Conservation (phyloP, 1,140 invertebrate species). For the Zaprionus vittiger region DNA sequence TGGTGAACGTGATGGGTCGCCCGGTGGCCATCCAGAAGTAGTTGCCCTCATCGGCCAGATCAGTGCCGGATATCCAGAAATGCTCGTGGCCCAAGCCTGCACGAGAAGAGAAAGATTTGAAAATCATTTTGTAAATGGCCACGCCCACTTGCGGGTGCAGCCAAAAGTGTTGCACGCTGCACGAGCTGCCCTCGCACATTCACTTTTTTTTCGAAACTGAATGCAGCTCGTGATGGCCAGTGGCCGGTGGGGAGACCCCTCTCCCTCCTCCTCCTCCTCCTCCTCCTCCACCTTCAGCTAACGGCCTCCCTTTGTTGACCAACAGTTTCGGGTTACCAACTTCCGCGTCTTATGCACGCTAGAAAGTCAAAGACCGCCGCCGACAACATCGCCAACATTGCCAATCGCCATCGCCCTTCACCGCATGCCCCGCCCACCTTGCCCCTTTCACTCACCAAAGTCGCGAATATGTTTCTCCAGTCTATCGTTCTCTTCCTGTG, state of each 20-base stretch:
- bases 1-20: conserved; percentile 93
- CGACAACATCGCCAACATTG: not conserved
- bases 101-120: conserved; percentile 11
- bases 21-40: conserved; percentile 97
- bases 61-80: conserved; percentile 96
- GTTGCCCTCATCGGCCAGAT: conserved; percentile 94
- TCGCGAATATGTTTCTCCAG: conserved; percentile 93
- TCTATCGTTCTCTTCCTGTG: conserved; percentile 94
- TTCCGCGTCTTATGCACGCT: conserved; percentile 78
- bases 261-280: not conserved
- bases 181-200: conserved; percentile 36
- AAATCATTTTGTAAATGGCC: conserved; percentile 6
- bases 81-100: conserved; percentile 93
- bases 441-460: conserved; percentile 86
- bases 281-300: not conserved
- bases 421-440: not conserved
- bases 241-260: conserved; percentile 52
- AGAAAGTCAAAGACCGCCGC: conserved; percentile 57
- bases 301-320: conserved; percentile 19
- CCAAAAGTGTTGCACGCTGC: conserved; percentile 6
- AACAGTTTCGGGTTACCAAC: conserved; percentile 75
- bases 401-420: conserved; percentile 9
- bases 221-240: conserved; percentile 40
- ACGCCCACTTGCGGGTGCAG: conserved; percentile 4
- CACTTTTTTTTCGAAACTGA: conserved; percentile 20